These are phyloP conservation scores for Tribolium madens DNA, from an alignment of 1,140 invertebrate species.

Conservation along the genomic window DNA sequence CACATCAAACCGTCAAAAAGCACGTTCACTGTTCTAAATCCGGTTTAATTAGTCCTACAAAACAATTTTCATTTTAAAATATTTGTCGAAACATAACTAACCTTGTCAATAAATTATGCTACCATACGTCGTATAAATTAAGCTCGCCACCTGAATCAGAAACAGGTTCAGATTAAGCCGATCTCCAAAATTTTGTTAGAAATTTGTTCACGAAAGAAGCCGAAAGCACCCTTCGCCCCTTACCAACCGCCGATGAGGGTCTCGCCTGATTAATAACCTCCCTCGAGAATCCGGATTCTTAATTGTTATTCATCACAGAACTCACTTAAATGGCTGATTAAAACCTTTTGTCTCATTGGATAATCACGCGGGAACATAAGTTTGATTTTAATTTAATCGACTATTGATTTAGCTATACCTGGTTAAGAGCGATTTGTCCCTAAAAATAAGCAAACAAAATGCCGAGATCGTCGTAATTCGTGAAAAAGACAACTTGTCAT, in stretches of 20 bases:
- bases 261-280: slow-evolving; percentile 27
- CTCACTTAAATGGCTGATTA: slow-evolving; percentile 36
- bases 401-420: slow-evolving; percentile 17
- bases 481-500: slow-evolving; percentile 26
- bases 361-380: slow-evolving; percentile 18
- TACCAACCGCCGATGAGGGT: background rate
- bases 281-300: slow-evolving; percentile 32
- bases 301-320: slow-evolving; percentile 35
- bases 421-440: background rate
- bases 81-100: background rate
- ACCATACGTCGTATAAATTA: background rate
- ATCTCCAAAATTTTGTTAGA: background rate
- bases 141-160: background rate
- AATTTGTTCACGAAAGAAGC: slow-evolving; percentile 2
- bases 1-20: background rate
- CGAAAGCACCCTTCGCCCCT: background rate
- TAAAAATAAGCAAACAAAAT: background rate
- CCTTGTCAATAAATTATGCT: background rate
- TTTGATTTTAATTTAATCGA: slow-evolving; percentile 35
- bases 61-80: background rate
- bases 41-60: background rate
- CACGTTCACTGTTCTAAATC: background rate
- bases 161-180: background rate
- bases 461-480: background rate
- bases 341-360: slow-evolving; percentile 31